phyloP scores from a whole-genome alignment of 2,888 invertebrate genomes.

The Tenthredo livida region DNA sequence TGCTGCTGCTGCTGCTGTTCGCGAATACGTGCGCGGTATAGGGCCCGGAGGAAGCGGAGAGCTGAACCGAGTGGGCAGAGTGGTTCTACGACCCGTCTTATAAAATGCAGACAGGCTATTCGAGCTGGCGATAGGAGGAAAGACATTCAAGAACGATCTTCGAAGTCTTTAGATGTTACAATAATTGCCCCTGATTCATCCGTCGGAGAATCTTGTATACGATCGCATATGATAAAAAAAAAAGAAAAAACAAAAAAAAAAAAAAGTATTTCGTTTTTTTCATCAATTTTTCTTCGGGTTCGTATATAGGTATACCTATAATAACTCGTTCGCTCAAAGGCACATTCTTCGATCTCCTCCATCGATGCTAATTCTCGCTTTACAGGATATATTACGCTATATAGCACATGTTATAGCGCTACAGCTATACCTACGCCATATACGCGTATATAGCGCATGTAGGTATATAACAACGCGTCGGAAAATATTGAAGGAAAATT shows the following conservation, averaged over 20 bases:
- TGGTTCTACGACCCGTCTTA: constrained; percentile 48
- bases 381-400: neutral
- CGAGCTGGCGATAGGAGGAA: constrained; percentile 35
- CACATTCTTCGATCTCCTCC: neutral
- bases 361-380: neutral
- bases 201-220: neutral
- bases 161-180: neutral
- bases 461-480: neutral
- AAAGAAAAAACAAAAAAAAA: neutral
- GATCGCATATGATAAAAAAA: neutral
- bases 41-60: constrained; percentile 35
- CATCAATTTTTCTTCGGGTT: neutral
- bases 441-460: neutral
- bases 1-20: constrained; percentile 5
- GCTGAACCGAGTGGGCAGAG: constrained; percentile 46
- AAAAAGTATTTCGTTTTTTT: neutral
- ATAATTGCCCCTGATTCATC: neutral
- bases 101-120: constrained; percentile 31
- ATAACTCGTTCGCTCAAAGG: neutral
- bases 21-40: constrained; percentile 30
- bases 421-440: neutral
- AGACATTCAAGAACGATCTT: constrained; percentile 28
- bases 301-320: neutral
- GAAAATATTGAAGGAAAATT: constrained; percentile 20
- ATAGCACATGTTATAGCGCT: neutral